Conservation (phyloP, 2,888 invertebrate species). For the Scaptomyza parva region DNA sequence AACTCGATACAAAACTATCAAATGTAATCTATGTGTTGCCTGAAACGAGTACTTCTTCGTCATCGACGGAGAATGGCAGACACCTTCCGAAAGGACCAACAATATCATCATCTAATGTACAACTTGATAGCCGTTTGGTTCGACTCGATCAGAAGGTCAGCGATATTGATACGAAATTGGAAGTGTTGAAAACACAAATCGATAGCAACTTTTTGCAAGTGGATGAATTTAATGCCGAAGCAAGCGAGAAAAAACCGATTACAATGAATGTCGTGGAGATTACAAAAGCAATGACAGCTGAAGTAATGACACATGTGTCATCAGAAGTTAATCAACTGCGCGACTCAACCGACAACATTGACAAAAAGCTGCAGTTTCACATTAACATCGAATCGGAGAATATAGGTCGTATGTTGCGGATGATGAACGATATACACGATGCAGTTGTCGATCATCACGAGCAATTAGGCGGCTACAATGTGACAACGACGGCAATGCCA, state of each 20-base stretch:
- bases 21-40: slow-evolving; percentile 85
- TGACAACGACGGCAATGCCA: slow-evolving; percentile 87
- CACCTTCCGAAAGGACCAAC: slow-evolving; percentile 46
- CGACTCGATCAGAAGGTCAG: slow-evolving; percentile 93
- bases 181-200: slow-evolving; percentile 91
- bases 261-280: slow-evolving; percentile 93
- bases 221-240: slow-evolving; percentile 94
- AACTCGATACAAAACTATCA: slow-evolving; percentile 91
- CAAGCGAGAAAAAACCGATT: slow-evolving; percentile 94
- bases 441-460: slow-evolving; percentile 92
- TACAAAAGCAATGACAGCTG: slow-evolving; percentile 92
- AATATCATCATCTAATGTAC: slow-evolving; percentile 71
- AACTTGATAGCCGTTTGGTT: slow-evolving; percentile 88
- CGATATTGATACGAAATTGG: slow-evolving; percentile 92
- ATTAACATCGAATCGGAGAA: slow-evolving; percentile 93
- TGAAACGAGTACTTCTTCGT: slow-evolving; percentile 23
- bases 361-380: slow-evolving; percentile 93
- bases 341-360: slow-evolving; percentile 91
- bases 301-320: slow-evolving; percentile 92
- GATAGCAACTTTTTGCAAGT: slow-evolving; percentile 92
- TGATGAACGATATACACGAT: slow-evolving; percentile 93
- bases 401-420: slow-evolving; percentile 90
- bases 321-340: slow-evolving; percentile 92
- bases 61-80: slow-evolving; percentile 57
- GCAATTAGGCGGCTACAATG: slow-evolving; percentile 84